Evolutionary conservation across 1,140 invertebrate genomes (phyloP), one percentile per base, ranked within the genome.

Genomic region (Melanaphis sacchari): DNA sequence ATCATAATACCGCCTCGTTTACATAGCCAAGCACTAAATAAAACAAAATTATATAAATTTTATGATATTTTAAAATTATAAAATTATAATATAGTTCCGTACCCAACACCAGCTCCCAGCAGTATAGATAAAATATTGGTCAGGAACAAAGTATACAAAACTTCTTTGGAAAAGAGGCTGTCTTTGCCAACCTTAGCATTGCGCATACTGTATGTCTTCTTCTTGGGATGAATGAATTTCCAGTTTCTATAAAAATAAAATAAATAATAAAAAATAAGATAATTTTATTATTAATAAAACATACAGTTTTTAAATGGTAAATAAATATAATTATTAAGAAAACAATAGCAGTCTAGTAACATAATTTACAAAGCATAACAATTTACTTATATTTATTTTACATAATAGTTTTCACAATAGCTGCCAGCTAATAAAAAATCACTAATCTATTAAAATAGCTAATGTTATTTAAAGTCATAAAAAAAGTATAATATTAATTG

Each of bases 41-140:
- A 92, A 76, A 91, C 1, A 81, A 91, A 81, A 49, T 43, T 41
- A 4, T 15, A 91, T 59, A 82, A 46, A 24, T 22, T 81, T 46
- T 31, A 85, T 15, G 40, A 52, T 31, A 46, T 46, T 46, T 36
- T 7, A 92, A 46, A 81, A 82, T 22, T 49, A 38, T n/a, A 66
- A n/a, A 36, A 43, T 81, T 40, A 26, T 36, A 76, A 18, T 52
- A 40, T 46, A 54, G 11, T 94, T 8, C 94, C 95, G 96, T 96
- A 98, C 98, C 98, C 98, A 94, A 99, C 96, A 90, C 98, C 98
- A 94, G 98, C 98, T 87, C 98, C 98, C 94, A 99, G 96, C 90
- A 99, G 95, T 94, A 99, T 95, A 22, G 98, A 99, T 38, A 99
- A 95, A 88, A 99, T 95, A 96, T 99, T 99, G 92, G 98, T 98